phyloP scores from a whole-genome alignment of 2,113 vertebrate genomes.

The Lamprotornis superbus region DNA sequence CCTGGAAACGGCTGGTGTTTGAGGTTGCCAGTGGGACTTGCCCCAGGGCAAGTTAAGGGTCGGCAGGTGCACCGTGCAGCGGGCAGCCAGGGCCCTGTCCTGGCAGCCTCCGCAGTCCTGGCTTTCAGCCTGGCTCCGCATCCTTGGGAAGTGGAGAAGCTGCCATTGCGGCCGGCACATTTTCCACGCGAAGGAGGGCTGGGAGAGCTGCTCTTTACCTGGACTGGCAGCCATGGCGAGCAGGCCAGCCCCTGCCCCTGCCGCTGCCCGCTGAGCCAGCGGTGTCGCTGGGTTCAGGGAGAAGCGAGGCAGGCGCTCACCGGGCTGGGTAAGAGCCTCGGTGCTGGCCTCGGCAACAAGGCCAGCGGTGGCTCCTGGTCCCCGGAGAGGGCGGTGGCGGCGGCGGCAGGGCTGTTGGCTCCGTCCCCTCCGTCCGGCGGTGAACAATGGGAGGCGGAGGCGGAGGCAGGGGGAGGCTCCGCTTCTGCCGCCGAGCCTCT shows the following conservation, averaged over 20 bases:
- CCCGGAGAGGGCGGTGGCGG: neutral
- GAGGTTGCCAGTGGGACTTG: neutral
- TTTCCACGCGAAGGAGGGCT: neutral
- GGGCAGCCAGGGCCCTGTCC: neutral
- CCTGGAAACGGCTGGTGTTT: neutral
- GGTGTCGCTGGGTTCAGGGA: neutral
- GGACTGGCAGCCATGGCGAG: neutral
- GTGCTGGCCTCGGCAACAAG: neutral
- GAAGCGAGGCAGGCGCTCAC: neutral
- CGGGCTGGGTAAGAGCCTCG: neutral
- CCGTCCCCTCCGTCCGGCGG: neutral
- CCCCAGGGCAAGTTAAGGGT: neutral
- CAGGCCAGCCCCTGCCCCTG: neutral
- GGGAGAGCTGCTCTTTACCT: neutral
- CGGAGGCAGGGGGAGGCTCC: neutral
- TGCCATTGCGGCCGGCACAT: neutral
- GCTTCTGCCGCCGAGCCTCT: neutral
- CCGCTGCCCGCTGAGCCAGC: neutral
- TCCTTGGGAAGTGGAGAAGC: neutral
- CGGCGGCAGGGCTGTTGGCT: neutral
- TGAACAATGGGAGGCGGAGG: constrained; percentile 47
- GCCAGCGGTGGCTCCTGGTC: neutral
- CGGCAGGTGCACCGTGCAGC: too few relatives aligned
- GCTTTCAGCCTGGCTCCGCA: neutral
- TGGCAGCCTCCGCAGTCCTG: neutral